Conservation (phyloP, 2,797 vertebrate species). For the Urocyon cinereoargenteus region DNA sequence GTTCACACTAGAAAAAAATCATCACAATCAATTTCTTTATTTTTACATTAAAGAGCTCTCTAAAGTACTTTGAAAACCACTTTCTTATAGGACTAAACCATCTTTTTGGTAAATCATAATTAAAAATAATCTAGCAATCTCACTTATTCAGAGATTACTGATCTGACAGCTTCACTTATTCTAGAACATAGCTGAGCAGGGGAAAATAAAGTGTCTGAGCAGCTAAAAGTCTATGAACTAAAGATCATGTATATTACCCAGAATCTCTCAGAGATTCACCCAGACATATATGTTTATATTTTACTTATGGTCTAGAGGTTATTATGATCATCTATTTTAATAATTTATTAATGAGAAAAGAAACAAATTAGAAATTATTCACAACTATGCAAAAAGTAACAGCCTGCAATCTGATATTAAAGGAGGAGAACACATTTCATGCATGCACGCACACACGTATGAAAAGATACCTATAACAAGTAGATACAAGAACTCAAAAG, state of each 20-base stretch:
- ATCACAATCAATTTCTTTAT: constrained; percentile 31
- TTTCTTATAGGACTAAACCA: constrained; percentile 25
- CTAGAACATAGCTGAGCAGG: background rate
- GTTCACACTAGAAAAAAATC: background rate
- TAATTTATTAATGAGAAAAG: background rate
- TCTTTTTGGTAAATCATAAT: constrained; percentile 40
- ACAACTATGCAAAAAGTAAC: constrained; percentile 25
- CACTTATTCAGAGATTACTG: constrained; percentile 38
- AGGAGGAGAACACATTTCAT: background rate
- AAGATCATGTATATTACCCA: background rate
- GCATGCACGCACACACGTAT: background rate
- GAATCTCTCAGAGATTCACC: background rate
- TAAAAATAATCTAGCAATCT: constrained; percentile 25
- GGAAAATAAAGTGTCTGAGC: constrained; percentile 38
- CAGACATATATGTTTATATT: constrained; percentile 13
- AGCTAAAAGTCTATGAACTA: background rate
- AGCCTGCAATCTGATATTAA: background rate
- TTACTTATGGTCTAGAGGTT: constrained; percentile 51
- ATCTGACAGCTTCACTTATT: background rate
- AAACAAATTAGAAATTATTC: constrained; percentile 63
- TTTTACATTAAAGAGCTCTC: constrained; percentile 32
- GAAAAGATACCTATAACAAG: background rate
- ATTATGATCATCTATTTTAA: constrained; percentile 39
- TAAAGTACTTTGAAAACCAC: constrained; percentile 18
- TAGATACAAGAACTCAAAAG: constrained; percentile 10